phyloP scores from a whole-genome alignment of 2,797 vertebrate genomes.

The Sebastes aleutianus region DNA sequence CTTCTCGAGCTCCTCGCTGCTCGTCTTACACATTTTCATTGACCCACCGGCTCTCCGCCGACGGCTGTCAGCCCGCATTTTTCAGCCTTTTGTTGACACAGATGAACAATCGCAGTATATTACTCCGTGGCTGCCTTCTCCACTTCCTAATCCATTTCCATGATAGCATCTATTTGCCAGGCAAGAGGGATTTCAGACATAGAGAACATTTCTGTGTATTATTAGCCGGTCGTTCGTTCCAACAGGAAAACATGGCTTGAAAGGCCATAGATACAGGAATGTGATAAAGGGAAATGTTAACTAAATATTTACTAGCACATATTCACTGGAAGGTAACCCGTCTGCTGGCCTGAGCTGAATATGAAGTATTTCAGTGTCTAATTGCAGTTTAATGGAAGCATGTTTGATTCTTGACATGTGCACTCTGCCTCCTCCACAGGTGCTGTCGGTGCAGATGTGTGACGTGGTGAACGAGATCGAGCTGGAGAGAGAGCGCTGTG shows the following conservation, averaged over 20 bases:
- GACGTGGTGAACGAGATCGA: constrained; percentile 81
- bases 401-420: constrained; percentile 5
- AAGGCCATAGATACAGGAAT: not conserved
- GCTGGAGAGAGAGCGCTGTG: constrained; percentile 78
- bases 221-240: not conserved
- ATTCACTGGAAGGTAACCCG: not conserved
- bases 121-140: constrained; percentile 53
- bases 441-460: constrained; percentile 78
- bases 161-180: constrained; percentile 64
- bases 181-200: constrained; percentile 38
- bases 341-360: not conserved
- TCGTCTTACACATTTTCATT: constrained; percentile 70
- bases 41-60: constrained; percentile 66
- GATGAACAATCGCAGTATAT: constrained; percentile 72
- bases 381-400: not conserved
- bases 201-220: constrained; percentile 36
- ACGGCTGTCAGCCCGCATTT: constrained; percentile 75
- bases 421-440: constrained; percentile 64
- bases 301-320: constrained; percentile 11
- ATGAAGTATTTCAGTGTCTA: not conserved
- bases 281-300: not conserved
- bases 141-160: constrained; percentile 63
- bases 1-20: constrained; percentile 69
- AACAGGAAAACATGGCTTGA: not conserved
- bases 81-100: constrained; percentile 71